Evolutionary conservation across 2,113 vertebrate genomes (phyloP).

Genomic region (Hydrochoerus hydrochaeris): DNA sequence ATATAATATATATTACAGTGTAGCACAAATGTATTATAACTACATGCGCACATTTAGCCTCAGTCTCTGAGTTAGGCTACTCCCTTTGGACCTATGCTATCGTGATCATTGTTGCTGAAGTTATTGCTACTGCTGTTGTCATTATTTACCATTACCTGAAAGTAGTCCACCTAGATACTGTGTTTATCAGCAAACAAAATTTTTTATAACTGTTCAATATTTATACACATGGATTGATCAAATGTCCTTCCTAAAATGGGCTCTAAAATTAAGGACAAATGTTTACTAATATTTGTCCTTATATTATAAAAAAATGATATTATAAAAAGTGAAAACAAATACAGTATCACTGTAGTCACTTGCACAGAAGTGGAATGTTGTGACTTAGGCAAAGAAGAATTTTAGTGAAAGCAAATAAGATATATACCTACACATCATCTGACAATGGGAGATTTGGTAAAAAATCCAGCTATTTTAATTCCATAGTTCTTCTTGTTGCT

Average conservation of each 20-base stretch:
- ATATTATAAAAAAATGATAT: neutral
- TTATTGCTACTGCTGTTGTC: neutral
- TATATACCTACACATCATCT: neutral
- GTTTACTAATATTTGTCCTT: no score
- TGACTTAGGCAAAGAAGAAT: slow-evolving; percentile 6
- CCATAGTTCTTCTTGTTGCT: neutral
- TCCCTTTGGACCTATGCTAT: neutral
- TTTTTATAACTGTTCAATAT: neutral
- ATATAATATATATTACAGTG: neutral
- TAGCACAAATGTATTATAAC: neutral
- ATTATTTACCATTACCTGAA: neutral
- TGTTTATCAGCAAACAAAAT: neutral
- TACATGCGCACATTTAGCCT: neutral
- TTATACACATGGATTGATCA: neutral
- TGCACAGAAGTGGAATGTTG: neutral
- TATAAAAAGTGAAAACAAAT: neutral
- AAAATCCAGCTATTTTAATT: neutral
- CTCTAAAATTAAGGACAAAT: neutral
- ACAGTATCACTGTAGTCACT: neutral
- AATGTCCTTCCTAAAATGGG: neutral
- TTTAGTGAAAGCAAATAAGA: neutral
- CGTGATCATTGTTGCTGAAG: neutral
- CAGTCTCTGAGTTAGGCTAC: neutral
- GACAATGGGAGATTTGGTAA: neutral
- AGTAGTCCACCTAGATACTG: neutral